Evolutionary conservation across 2,797 vertebrate species (phyloP), one percentile per base, ranked within the genome.

Genomic region (Caiman crocodilus): DNA sequence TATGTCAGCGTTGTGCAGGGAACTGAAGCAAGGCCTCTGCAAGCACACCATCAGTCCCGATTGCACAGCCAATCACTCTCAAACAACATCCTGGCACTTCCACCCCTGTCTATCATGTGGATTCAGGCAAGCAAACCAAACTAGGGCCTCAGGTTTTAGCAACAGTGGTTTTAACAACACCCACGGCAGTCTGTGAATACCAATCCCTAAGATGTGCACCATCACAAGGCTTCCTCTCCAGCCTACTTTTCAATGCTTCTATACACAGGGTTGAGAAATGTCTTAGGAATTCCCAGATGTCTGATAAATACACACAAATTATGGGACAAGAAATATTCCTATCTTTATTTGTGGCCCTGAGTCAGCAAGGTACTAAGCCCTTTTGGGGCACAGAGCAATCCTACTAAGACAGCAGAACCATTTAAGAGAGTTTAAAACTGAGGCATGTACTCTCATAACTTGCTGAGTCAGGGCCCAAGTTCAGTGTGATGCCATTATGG

Each of bases 281-380:
- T 84, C 42, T 50, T 50, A 50, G 42, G 42, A 50, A 50, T 50
- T 50, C 42, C 42, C 87, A 60, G 35, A n/a, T 16, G 75, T 59
- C 79, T n/a, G 15, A 76, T 81, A 50, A 67, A 69, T n/a, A 95
- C 50, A 21, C 30, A 63, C n/a, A 90, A 75, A 59, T 8, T 59
- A 75, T 89, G 50, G 10, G 81, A 89, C 80, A 81, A 76, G 85
- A 92, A 5, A 35, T 15, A 13, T 81, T 35, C 10, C 58, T 75
- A 10, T 74, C 79, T 79, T 61, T 0, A 1, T 81, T 86, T 5
- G 1, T 28, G 87, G 84, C 26, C 88, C 78, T 75, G 5, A 35
- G 67, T 94, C 88, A 91, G 61, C 50, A 78, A 92, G 30, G 5
- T 87, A 60, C 23, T 32, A 87, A 92, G 78, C 14, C 42, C 26